Percentiles rank a stretch among this genome's conserved stretches.
Evolutionary conservation across 37 sponge, comb jelly and placozoan genomes (phyloP).

Genomic region (Oscarella lobularis): DNA sequence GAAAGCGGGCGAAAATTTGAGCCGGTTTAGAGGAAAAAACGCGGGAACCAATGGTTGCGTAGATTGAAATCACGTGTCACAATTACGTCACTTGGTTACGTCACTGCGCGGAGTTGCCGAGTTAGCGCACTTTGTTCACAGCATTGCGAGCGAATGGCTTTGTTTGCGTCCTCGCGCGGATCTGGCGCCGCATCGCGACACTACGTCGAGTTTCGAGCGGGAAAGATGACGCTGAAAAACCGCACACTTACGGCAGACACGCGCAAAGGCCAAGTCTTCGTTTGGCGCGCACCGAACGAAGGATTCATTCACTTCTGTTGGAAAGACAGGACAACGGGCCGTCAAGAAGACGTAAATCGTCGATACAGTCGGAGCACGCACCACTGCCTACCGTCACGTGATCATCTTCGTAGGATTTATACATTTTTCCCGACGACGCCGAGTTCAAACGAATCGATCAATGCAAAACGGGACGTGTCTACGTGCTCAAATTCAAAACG

Average conservation of each 20-base stretch:
- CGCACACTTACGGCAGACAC: conserved; percentile 72
- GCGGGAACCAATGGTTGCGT: too few relatives aligned
- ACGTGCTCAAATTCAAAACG: conserved; percentile 70
- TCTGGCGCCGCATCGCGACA: conserved; percentile 45
- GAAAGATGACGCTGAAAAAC: conserved; percentile 67
- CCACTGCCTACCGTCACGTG: too few relatives aligned
- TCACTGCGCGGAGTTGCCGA: too few relatives aligned
- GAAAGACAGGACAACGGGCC: conserved; percentile 80
- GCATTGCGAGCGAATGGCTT: too few relatives aligned
- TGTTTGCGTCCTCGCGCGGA: conserved; percentile 43
- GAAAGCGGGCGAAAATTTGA: too few relatives aligned
- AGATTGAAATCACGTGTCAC: too few relatives aligned
- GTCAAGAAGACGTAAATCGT: conserved; percentile 69
- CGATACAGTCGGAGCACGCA: too few relatives aligned
- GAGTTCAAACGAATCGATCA: conserved; percentile 65
- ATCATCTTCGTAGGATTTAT: conserved; percentile 53
- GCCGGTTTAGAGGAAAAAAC: too few relatives aligned
- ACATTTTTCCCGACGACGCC: conserved; percentile 86
- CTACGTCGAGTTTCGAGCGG: conserved; percentile 89
- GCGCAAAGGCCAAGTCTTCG: conserved; percentile 76
- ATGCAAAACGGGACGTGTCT: conserved; percentile 91
- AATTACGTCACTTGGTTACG: too few relatives aligned
- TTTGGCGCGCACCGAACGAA: conserved; percentile 45
- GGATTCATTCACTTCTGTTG: conserved; percentile 77
- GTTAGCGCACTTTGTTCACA: too few relatives aligned